Conservation (phyloP, 1,140 invertebrate species). For the Trichonephila inaurata region DNA sequence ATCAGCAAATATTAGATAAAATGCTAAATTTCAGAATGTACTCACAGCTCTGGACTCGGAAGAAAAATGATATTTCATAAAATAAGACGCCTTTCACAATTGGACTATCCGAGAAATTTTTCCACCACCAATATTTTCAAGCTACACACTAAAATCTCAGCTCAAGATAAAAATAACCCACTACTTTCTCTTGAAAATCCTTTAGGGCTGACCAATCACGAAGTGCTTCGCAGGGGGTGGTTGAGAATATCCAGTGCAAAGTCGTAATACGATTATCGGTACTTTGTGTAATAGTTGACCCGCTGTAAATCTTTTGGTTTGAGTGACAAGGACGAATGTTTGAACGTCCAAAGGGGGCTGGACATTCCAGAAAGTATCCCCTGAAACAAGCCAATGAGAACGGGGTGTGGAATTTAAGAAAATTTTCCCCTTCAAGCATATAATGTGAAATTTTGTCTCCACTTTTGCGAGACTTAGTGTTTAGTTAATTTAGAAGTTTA, state of each 20-base stretch:
- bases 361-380: slow-evolving; percentile 36
- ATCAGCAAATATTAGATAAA: no score
- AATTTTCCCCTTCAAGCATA: neutral
- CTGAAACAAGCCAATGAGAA: slow-evolving; percentile 35
- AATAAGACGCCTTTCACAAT: neutral
- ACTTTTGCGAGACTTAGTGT: neutral
- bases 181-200: neutral
- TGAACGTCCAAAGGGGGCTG: slow-evolving; percentile 6
- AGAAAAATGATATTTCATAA: neutral
- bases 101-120: neutral
- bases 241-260: neutral
- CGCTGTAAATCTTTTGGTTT: slow-evolving; percentile 8
- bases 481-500: neutral
- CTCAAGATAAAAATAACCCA: neutral
- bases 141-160: neutral
- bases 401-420: neutral
- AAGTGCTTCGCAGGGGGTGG: slow-evolving; percentile 15
- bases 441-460: neutral
- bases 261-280: slow-evolving; percentile 65
- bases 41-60: neutral
- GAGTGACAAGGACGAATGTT: slow-evolving; percentile 51
- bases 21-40: neutral
- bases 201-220: slow-evolving; percentile 49
- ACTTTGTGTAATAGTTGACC: slow-evolving; percentile 45
- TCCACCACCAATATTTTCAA: neutral